These are phyloP conservation scores for Rallus crepitans DNA, from an alignment of 2,797 vertebrate species.

Conservation along the genomic window DNA sequence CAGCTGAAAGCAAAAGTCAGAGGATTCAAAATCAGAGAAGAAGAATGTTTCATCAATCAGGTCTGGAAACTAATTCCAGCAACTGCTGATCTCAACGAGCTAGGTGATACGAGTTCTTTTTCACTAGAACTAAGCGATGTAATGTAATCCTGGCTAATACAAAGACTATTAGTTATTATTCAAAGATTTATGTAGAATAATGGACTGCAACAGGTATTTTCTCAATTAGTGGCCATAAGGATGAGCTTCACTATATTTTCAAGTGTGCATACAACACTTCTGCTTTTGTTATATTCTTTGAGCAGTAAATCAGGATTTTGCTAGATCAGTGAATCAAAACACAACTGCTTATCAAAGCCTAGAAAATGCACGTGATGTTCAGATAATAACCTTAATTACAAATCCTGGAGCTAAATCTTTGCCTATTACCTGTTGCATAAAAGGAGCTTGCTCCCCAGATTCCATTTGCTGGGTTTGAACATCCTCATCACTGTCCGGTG, in stretches of 20 bases:
- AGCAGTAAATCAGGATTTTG: constrained; percentile 62
- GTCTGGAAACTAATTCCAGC: constrained; percentile 66
- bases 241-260: constrained; percentile 69
- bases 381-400: constrained; percentile 97
- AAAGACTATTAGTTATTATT: constrained; percentile 42
- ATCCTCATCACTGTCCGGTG: constrained; percentile 92
- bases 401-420: constrained; percentile 87
- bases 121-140: constrained; percentile 57
- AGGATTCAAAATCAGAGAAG: constrained; percentile 57
- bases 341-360: constrained; percentile 63
- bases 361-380: constrained; percentile 70
- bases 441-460: constrained; percentile 90
- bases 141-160: constrained; percentile 57
- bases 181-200: constrained; percentile 48
- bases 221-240: constrained; percentile 64
- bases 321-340: constrained; percentile 58
- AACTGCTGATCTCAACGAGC: constrained; percentile 76
- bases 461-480: constrained; percentile 87
- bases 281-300: constrained; percentile 56
- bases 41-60: constrained; percentile 76
- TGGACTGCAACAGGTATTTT: constrained; percentile 66
- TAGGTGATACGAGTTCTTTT: constrained; percentile 56
- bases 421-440: constrained; percentile 98
- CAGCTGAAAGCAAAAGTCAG: constrained; percentile 70
- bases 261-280: constrained; percentile 60